Percentiles rank a stretch among this genome's conserved stretches.
Conservation (phyloP, 2,113 vertebrate species). For the Esox niger region DNA sequence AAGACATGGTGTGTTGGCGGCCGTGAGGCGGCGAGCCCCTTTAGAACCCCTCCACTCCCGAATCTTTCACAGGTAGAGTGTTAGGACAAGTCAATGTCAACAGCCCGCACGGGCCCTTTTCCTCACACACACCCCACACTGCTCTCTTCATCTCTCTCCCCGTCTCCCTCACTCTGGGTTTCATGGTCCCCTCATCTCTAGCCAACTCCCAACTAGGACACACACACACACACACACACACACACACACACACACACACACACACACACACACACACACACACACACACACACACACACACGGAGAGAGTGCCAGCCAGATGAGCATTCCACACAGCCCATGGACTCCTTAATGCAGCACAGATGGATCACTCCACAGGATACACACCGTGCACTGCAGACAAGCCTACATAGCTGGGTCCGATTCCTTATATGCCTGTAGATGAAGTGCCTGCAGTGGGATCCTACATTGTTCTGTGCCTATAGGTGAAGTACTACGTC, state of each 20-base stretch:
- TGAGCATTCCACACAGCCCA: not conserved
- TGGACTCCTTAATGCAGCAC: not conserved
- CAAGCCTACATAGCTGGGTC: no score
- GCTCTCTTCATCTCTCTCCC: not conserved
- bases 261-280: not conserved
- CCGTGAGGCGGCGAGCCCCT: not conserved
- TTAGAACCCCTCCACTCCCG: not conserved
- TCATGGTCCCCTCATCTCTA: slow-evolving; percentile 17
- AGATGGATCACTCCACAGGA: not conserved
- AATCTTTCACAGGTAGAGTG: slow-evolving; percentile 30
- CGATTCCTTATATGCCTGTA: no score
- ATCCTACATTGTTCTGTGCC: no score
- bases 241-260: not conserved
- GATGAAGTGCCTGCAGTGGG: no score
- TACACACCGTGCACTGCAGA: not conserved
- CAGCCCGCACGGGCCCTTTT: not conserved
- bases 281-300: not conserved
- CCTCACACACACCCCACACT: not conserved
- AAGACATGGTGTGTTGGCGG: not conserved
- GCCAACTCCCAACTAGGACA: slow-evolving; percentile 7
- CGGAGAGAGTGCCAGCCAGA: not conserved
- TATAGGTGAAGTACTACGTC: no score
- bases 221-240: not conserved
- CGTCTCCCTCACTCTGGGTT: not conserved
- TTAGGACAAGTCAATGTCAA: slow-evolving; percentile 37